Base-by-base conservation (phyloP, 2,797 vertebrate genomes). In the Muraenolepis orangiensis region DNA sequence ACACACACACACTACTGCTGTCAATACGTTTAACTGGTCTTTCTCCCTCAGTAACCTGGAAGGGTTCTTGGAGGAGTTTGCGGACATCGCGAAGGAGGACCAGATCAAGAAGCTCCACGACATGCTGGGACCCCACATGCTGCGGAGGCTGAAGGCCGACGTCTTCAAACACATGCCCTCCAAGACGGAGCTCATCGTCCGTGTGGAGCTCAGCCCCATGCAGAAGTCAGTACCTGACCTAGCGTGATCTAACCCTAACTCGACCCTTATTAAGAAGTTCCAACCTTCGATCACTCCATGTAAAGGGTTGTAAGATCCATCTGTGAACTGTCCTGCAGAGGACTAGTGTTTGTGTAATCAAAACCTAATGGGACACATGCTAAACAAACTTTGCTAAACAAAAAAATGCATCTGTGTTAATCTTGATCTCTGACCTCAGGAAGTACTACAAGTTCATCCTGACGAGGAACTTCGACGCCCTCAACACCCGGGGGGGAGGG, bases 111-210 rank as follows among this genome's bases (percentile, higher is more conserved):
- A 99, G 86, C 94, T 99, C 28, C 98, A 99, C 6, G 98, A 99
- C 92, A 98, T 99, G 96, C 85, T 99, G 89, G 98, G 98, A 34
- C 98, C 98, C 0, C 98, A 99, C 92, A 99, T 99, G 98, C 91
- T 99, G 87, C 93, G 97, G 81, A 94, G 98, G 77, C 94, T 99
- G 73, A 99, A 99, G 92, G 98, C 98, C 0, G 98, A 98, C 38
- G 98, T 99, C 83, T 99, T 99, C 93, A 99, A 99, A 89, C 97
- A 99, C 79, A 99, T 98, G 98, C 98, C 98, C 3, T 97, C 97
- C n/a, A 99, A 99, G 91, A 99, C 98, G 0, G 98, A 99, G 78
- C 95, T 99, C 34, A 99, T 99, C 14, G 96, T 99, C 78, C 86
- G 98, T 31, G 98, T 99, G 83, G 97, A 98, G 89, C 91, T 99